Evolutionary conservation across 2,888 invertebrate genomes (phyloP), one percentile per base, ranked within the genome.

Genomic region (Scaptomyza tumidula): DNA sequence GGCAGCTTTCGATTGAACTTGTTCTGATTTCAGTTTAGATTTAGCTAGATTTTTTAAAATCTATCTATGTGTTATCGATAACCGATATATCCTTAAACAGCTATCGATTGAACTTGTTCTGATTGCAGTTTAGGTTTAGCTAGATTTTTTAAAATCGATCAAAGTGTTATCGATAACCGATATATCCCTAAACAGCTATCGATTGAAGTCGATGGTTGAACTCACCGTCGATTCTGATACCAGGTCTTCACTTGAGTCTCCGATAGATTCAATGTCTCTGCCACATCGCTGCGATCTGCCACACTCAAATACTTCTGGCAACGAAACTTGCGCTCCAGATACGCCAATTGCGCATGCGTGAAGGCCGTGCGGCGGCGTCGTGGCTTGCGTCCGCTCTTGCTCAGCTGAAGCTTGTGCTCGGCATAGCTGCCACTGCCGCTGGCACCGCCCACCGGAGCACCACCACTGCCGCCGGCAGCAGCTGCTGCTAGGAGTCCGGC

Each of bases 161-260:
- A n/a, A n/a, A n/a, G n/a, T n/a, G n/a, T 29, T 6, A 6, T 29
- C 29, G 29, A 29, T 29, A 29, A 29, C 29, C 29, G 29, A 29
- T 29, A 9, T 7, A 29, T 29, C 29, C 9, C 3, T 19, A 19
- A 19, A n/a, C n/a, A 19, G 19, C 19, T n/a, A n/a, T n/a, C n/a
- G n/a, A n/a, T n/a, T n/a, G n/a, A n/a, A 19, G 19, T 19, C 19
- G 2, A 19, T 24, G 1, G 24, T 24, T 24, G 24, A 24, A 50
- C 76, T 55, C 61, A 92, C 92, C 92, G 90, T 78, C 92, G 86
- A 74, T 92, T 92, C 65, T 92, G 92, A 75, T 92, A 98, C 98
- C 98, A 98, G 1, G 98, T 98, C 93, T 98, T 98, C 56, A 98
- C 98, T 91, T 98, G 98, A 0, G 98, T 98, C 93, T 98, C 98